Percentiles rank a stretch among this genome's conserved stretches.
Evolutionary conservation across 2,113 vertebrate genomes (phyloP).

Genomic region (Semicossyphus pulcher): DNA sequence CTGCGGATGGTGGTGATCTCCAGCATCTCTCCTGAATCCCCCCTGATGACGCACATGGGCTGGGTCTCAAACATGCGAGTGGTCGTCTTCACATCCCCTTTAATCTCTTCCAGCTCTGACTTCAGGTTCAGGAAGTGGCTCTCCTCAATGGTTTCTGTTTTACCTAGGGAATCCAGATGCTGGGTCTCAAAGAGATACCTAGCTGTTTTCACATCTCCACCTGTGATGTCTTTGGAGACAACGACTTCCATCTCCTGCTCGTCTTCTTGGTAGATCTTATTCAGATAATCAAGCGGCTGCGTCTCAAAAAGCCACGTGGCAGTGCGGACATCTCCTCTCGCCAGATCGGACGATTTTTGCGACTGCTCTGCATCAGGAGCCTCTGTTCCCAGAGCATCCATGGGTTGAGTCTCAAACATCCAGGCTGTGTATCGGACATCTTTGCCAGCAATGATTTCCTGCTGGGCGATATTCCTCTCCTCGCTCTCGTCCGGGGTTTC

Average conservation of each 20-base stretch:
- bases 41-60: conserved; percentile 88
- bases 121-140: conserved; percentile 86
- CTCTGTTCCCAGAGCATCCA: conserved; percentile 78
- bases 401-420: conserved; percentile 92
- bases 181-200: conserved; percentile 90
- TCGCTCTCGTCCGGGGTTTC: conserved; percentile 81
- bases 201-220: conserved; percentile 88
- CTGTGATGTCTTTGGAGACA: conserved; percentile 80
- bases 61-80: conserved; percentile 89
- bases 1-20: conserved; percentile 89
- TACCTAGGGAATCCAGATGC: conserved; percentile 85
- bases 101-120: conserved; percentile 89
- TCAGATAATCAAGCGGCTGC: conserved; percentile 84
- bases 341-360: conserved; percentile 81
- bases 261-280: conserved; percentile 86
- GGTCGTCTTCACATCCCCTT: conserved; percentile 88
- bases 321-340: conserved; percentile 84
- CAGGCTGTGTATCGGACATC: conserved; percentile 88
- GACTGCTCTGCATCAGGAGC: conserved; percentile 60
- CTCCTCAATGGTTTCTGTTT: conserved; percentile 87
- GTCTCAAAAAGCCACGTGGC: conserved; percentile 90
- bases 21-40: conserved; percentile 87
- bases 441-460: conserved; percentile 88
- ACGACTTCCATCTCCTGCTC: conserved; percentile 67
- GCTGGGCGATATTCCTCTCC: conserved; percentile 79